Conservation (phyloP, 2,797 vertebrate species). For the Micrastur ruficollis region DNA sequence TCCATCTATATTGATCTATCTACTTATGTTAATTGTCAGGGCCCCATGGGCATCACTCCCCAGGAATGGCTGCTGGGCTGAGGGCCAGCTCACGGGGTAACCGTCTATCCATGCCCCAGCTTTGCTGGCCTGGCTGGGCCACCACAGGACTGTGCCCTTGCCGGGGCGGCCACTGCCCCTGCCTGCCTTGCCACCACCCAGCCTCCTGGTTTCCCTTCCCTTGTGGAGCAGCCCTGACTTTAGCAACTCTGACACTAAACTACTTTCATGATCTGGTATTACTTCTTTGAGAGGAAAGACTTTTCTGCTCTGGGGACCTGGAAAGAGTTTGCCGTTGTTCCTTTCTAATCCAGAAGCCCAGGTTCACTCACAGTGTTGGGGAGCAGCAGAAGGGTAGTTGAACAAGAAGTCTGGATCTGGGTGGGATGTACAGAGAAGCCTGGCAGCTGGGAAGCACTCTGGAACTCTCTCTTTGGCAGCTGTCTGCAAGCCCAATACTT, state of each 20-base stretch:
- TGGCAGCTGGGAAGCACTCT: not conserved
- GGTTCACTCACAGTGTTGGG: not conserved
- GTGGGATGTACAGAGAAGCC: not conserved
- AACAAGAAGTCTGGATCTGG: not conserved
- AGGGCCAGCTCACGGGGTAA: not conserved
- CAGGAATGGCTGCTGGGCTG: not conserved
- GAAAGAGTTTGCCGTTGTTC: not conserved
- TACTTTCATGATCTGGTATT: not conserved
- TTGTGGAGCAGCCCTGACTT: not conserved
- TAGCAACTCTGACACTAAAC: not conserved
- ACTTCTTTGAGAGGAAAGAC: not conserved
- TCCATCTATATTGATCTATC: not conserved
- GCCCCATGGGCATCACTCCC: not conserved
- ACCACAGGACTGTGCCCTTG: rapidly evolving
- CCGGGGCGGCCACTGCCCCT: not conserved
- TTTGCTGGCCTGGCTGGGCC: not conserved
- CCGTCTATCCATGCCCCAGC: not conserved
- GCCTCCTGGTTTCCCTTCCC: not conserved
- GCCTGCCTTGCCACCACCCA: not conserved
- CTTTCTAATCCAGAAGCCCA: not conserved
- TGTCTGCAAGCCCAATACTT: not conserved
- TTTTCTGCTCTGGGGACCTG: not conserved
- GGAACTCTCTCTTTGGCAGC: not conserved
- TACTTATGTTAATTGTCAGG: not conserved
- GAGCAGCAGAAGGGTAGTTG: not conserved